Conservation (phyloP, 1,140 invertebrate genomes). For the Thaumatotibia leucotreta region DNA sequence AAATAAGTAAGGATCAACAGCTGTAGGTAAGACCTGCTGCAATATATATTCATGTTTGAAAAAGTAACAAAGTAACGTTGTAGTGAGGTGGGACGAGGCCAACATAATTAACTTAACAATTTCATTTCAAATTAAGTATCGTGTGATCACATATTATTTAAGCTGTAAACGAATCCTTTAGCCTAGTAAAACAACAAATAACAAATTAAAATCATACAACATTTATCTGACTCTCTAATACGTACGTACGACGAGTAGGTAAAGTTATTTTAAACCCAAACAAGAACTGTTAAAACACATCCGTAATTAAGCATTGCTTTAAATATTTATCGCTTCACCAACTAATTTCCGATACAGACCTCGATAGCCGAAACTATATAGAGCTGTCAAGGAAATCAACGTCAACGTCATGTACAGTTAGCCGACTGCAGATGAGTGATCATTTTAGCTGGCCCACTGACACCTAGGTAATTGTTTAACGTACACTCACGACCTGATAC, state of each 20-base stretch:
- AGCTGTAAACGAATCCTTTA: too few species aligned
- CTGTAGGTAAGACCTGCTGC: too few species aligned
- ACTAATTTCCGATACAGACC: neutral
- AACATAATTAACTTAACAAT: too few species aligned
- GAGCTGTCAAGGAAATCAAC: slow-evolving; percentile 24
- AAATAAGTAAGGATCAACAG: too few species aligned
- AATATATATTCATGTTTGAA: too few species aligned
- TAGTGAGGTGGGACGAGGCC: too few species aligned
- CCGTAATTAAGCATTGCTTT: neutral
- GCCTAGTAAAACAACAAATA: too few species aligned
- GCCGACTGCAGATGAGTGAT: slow-evolving; percentile 39
- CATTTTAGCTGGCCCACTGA: slow-evolving; percentile 51
- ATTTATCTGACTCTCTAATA: too few species aligned
- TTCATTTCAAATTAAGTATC: too few species aligned
- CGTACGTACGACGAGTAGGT: neutral
- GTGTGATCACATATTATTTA: too few species aligned
- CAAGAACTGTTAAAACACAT: neutral
- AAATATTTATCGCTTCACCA: neutral
- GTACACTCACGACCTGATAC: slow-evolving; percentile 43
- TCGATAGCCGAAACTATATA: slow-evolving; percentile 22
- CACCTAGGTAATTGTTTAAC: slow-evolving; percentile 46
- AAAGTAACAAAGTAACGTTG: too few species aligned
- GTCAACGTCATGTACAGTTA: slow-evolving; percentile 61
- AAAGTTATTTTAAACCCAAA: neutral
- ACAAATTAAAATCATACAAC: too few species aligned